Percentiles rank a stretch among this genome's conserved stretches.
phyloP scores from a whole-genome alignment of 2,797 vertebrate genomes.

The Aplochiton taeniatus region DNA sequence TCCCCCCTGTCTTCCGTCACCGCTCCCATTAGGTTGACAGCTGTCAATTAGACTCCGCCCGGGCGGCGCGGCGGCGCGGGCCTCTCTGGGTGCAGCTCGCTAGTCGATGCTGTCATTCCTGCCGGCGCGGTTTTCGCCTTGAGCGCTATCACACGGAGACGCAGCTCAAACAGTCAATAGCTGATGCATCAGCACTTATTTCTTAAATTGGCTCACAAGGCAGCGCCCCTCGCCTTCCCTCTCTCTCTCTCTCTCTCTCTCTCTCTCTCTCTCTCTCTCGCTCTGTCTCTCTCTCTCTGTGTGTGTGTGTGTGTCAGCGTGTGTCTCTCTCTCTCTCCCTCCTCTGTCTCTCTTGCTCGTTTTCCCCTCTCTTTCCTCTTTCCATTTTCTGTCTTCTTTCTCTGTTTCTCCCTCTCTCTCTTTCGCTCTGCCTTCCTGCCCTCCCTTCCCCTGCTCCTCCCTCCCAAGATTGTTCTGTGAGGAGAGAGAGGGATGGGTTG shows the following conservation, averaged over 20 bases:
- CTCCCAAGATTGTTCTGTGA: slow-evolving; percentile 85
- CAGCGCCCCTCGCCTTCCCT: slow-evolving; percentile 81
- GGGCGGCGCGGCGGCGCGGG: too few species aligned
- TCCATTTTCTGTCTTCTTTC: neutral
- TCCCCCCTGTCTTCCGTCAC: slow-evolving; percentile 85
- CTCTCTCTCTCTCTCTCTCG: slow-evolving; percentile 46
- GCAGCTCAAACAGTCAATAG: slow-evolving; percentile 90
- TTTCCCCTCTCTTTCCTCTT: slow-evolving; percentile 3
- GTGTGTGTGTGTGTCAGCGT: slow-evolving; percentile 14
- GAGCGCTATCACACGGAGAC: slow-evolving; percentile 86
- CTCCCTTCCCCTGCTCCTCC: slow-evolving; percentile 42
- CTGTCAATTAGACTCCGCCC: slow-evolving; percentile 91
- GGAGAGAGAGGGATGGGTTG: slow-evolving; percentile 80
- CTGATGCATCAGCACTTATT: slow-evolving; percentile 98
- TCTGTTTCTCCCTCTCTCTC: too few species aligned
- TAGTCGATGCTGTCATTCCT: slow-evolving; percentile 95
- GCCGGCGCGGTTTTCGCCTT: slow-evolving; percentile 87
- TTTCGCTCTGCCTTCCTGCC: neutral
- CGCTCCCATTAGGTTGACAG: slow-evolving; percentile 94
- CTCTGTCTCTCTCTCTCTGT: slow-evolving; percentile 44
- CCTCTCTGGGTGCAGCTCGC: too few species aligned
- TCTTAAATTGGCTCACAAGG: slow-evolving; percentile 95
- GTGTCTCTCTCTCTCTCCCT: slow-evolving; percentile 40
- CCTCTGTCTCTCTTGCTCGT: too few species aligned
- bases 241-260: slow-evolving; percentile 24